phyloP scores from a whole-genome alignment of 1,140 invertebrate species.

The Vanessa atalanta region DNA sequence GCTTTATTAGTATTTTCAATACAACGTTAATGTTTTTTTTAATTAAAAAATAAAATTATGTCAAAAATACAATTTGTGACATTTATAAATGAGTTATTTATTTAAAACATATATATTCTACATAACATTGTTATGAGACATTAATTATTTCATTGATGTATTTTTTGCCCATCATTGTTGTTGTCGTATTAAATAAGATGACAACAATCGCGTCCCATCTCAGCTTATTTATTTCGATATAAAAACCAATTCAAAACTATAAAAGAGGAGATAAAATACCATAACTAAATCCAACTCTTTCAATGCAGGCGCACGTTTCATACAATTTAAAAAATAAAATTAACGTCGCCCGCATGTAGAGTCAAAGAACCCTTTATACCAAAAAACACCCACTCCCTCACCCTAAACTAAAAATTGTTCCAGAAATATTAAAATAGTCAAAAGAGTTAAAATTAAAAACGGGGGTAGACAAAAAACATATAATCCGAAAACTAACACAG shows the following conservation, averaged over 20 bases:
- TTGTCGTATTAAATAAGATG: not conserved
- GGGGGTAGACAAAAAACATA: slow-evolving; percentile 64
- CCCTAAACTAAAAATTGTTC: slow-evolving; percentile 70
- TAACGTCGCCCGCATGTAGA: slow-evolving; percentile 49
- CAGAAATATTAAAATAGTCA: slow-evolving; percentile 80
- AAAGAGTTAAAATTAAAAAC: slow-evolving; percentile 79
- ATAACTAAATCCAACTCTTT: slow-evolving; percentile 57
- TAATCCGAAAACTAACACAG: slow-evolving; percentile 78
- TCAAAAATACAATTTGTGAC: too few relatives aligned
- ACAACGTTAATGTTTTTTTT: too few relatives aligned
- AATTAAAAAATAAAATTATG: too few relatives aligned
- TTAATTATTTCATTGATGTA: too few relatives aligned
- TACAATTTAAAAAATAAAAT: slow-evolving; percentile 57
- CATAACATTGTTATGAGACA: too few relatives aligned
- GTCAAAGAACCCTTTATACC: slow-evolving; percentile 54
- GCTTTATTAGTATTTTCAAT: too few relatives aligned
- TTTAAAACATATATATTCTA: too few relatives aligned
- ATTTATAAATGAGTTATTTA: too few relatives aligned
- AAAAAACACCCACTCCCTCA: slow-evolving; percentile 46
- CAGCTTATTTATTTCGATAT: slow-evolving; percentile 31
- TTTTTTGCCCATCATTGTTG: not conserved
- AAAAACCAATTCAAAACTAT: slow-evolving; percentile 46
- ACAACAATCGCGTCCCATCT: slow-evolving; percentile 1
- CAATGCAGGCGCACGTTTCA: slow-evolving; percentile 51
- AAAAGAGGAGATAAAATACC: slow-evolving; percentile 42